Evolutionary conservation across 2,113 vertebrate genomes (phyloP).

Genomic region (Paedocypris sp.): DNA sequence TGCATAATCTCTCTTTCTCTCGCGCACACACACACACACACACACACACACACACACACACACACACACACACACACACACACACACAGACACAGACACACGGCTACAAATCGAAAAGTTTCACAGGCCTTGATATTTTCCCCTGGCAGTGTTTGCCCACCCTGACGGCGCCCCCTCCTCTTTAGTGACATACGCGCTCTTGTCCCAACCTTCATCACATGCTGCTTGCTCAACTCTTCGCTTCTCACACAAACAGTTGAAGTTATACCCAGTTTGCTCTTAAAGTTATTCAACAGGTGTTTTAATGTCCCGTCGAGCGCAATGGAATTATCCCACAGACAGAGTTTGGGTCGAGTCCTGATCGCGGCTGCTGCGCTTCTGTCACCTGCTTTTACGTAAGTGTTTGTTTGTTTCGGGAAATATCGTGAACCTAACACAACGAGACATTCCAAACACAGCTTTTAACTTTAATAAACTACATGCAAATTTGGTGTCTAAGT

Average conservation of each 20-base stretch:
- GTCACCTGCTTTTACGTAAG: slow-evolving; percentile 72
- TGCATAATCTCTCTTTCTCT: too few relatives aligned
- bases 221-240: slow-evolving; percentile 54
- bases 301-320: slow-evolving; percentile 68
- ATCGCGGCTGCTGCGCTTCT: slow-evolving; percentile 63
- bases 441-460: too few relatives aligned
- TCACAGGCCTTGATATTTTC: slow-evolving; percentile 37
- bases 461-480: too few relatives aligned
- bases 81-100: background rate
- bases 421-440: too few relatives aligned
- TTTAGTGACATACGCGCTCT: slow-evolving; percentile 44
- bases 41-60: too few relatives aligned
- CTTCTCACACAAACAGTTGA: slow-evolving; percentile 51
- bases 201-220: slow-evolving; percentile 42
- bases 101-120: too few relatives aligned
- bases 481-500: too few relatives aligned
- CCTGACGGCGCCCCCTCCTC: slow-evolving; percentile 40
- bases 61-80: too few relatives aligned
- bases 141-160: slow-evolving; percentile 57
- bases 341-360: slow-evolving; percentile 62
- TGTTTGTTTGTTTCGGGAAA: too few relatives aligned
- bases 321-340: slow-evolving; percentile 63
- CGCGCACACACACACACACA: too few relatives aligned
- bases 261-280: slow-evolving; percentile 40
- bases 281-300: slow-evolving; percentile 40